These are phyloP conservation scores for Tonatia bakeri DNA, from an alignment of 2,113 vertebrate species.

Conservation along the genomic window DNA sequence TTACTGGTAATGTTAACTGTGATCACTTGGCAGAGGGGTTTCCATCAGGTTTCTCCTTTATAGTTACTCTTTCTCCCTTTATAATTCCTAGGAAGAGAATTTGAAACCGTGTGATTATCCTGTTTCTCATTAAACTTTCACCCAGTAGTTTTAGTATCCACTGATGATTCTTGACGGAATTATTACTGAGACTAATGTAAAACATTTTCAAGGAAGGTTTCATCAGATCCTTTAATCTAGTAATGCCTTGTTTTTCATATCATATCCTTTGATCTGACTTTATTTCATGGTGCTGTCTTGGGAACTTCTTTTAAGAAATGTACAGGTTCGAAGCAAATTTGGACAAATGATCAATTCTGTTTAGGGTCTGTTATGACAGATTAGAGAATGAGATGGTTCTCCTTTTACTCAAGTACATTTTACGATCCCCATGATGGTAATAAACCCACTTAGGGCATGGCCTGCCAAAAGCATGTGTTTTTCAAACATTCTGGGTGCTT, in stretches of 20 bases:
- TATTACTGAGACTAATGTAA: neutral
- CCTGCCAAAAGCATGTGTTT: neutral
- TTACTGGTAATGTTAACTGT: neutral
- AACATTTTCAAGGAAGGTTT: slow-evolving; percentile 15
- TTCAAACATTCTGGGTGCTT: neutral
- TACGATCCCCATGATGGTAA: neutral
- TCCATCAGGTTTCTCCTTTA: neutral
- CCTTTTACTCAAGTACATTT: neutral
- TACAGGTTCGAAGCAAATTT: neutral
- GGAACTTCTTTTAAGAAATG: slow-evolving; percentile 2
- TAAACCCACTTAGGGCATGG: neutral
- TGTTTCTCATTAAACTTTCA: neutral
- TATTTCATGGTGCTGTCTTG: neutral
- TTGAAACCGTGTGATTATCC: neutral
- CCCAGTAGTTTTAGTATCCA: neutral
- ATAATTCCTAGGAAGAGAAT: neutral
- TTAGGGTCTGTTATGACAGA: neutral
- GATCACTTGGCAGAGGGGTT: neutral
- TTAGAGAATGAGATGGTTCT: neutral
- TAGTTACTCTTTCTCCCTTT: neutral
- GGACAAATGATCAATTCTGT: neutral
- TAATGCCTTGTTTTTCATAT: neutral
- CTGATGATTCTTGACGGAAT: neutral
- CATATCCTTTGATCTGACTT: neutral
- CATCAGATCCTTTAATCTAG: neutral